Conservation (phyloP, 2,113 vertebrate species). For the Anolis sagrei region DNA sequence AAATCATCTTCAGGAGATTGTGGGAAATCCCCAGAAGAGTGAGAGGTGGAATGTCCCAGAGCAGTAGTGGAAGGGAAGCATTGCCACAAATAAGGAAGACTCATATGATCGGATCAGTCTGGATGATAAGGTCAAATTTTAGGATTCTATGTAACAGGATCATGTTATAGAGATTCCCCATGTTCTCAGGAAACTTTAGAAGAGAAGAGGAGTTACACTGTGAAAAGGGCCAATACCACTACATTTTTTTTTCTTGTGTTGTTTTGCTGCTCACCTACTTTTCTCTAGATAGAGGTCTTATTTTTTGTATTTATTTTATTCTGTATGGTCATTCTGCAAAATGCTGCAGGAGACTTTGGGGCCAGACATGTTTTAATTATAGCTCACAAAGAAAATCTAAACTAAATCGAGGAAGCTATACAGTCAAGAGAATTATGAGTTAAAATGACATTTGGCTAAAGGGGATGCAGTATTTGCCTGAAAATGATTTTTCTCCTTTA, state of each 20-base stretch:
- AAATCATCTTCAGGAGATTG: neutral
- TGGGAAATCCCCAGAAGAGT: neutral
- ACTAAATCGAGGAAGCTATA: neutral
- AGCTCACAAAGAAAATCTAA: constrained; percentile 5
- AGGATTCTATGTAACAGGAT: neutral
- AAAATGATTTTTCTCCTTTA: neutral
- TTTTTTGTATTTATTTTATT: constrained; percentile 12
- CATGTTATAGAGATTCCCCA: neutral
- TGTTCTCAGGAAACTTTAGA: too few species aligned
- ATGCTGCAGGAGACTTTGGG: neutral
- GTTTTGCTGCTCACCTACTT: neutral
- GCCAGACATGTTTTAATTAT: constrained; percentile 4
- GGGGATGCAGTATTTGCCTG: neutral
- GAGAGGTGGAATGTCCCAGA: neutral
- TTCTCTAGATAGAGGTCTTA: neutral
- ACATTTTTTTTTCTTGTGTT: neutral
- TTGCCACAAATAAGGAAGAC: neutral
- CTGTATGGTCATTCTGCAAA: constrained; percentile 14
- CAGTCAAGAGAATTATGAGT: neutral
- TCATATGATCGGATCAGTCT: neutral
- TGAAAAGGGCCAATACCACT: neutral
- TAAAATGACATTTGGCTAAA: neutral
- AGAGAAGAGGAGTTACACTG: neutral
- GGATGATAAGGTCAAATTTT: neutral
- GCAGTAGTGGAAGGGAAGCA: neutral